These are phyloP conservation scores for Pseudoatta argentina DNA, from an alignment of 1,140 invertebrate species.

Conservation along the genomic window DNA sequence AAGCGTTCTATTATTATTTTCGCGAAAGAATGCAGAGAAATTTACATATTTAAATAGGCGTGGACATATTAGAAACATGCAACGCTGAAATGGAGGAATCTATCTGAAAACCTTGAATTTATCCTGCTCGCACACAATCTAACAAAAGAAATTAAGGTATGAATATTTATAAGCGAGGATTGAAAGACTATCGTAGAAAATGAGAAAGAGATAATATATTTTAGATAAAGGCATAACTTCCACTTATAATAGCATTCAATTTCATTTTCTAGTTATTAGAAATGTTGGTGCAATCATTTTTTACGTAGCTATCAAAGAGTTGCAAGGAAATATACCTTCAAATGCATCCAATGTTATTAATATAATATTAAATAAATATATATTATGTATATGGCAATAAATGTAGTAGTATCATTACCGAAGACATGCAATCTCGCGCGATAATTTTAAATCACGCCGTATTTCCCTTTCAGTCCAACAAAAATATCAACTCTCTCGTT, in stretches of 20 bases:
- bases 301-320: neutral
- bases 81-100: slow-evolving; percentile 4
- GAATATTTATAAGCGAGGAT: slow-evolving; percentile 30
- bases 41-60: slow-evolving; percentile 47
- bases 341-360: neutral
- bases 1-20: slow-evolving; percentile 24
- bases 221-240: slow-evolving; percentile 20
- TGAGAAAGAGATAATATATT: slow-evolving; percentile 11
- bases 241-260: neutral
- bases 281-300: slow-evolving; percentile 8
- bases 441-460: neutral
- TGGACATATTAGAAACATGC: slow-evolving; percentile 14
- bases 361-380: neutral
- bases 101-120: slow-evolving; percentile 14
- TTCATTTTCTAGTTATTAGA: slow-evolving; percentile 5
- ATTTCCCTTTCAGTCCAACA: neutral
- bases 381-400: neutral
- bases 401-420: neutral
- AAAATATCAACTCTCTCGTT: slow-evolving; percentile 1
- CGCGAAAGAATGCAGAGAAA: neutral
- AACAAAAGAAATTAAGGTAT: slow-evolving; percentile 27
- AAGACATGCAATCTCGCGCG: neutral
- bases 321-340: neutral
- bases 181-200: neutral
- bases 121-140: neutral